A percentile compares a stretch with the other conserved stretches of the same genome.
These are phyloP conservation scores for Andrena marginata DNA, from an alignment of 2,888 invertebrate species.

Conservation along the genomic window DNA sequence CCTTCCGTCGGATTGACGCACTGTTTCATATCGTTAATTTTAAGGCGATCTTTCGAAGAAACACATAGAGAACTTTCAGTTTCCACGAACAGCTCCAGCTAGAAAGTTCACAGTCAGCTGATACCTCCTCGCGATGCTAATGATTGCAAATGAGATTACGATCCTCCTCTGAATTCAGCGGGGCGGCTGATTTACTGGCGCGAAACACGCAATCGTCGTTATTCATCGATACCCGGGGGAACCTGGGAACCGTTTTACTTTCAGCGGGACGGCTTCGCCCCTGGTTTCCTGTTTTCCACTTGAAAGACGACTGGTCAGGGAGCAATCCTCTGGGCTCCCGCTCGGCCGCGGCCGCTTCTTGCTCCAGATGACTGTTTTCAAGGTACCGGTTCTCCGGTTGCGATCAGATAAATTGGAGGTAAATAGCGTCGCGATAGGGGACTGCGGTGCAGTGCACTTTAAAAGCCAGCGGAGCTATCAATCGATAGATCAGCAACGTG, in stretches of 20 bases:
- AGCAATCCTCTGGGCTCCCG: background rate
- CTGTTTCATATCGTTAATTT: background rate
- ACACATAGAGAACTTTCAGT: constrained; percentile 19
- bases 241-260: constrained; percentile 9
- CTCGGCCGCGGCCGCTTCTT: background rate
- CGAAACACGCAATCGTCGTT: constrained; percentile 9
- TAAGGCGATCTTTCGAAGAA: background rate
- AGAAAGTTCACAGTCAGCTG: constrained; percentile 16
- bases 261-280: background rate
- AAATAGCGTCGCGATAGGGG: constrained; percentile 21
- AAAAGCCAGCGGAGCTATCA: constrained; percentile 30
- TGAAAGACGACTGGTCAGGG: background rate
- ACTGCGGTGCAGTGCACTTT: background rate
- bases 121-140: constrained; percentile 7
- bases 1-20: background rate
- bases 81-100: constrained; percentile 14
- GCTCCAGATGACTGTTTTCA: background rate
- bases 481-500: constrained; percentile 48
- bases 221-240: constrained; percentile 8
- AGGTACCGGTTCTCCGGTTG: background rate
- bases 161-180: background rate
- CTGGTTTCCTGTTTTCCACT: background rate
- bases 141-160: constrained; percentile 4
- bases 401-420: constrained; percentile 21
- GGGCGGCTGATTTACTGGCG: background rate